A percentile compares a stretch with the other conserved stretches of the same genome.
These are phyloP conservation scores for Agelas oroides DNA, from an alignment of 37 sponge, comb jelly and placozoan genomes.

Conservation along the genomic window DNA sequence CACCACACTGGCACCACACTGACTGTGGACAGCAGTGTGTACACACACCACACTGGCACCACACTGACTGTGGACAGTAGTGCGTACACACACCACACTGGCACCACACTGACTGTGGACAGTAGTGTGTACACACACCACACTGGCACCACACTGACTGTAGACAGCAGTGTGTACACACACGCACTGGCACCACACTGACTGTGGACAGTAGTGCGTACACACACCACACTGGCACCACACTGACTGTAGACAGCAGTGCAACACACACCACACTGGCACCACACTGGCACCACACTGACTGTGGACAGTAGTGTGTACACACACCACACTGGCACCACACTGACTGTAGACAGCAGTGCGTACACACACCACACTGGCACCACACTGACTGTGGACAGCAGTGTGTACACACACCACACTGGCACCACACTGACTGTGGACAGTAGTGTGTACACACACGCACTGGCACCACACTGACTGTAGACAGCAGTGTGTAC, in stretches of 20 bases:
- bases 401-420: neutral
- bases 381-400: neutral
- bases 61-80: neutral
- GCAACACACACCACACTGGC: conserved; percentile 33
- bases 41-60: too few species aligned
- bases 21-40: too few species aligned
- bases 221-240: too few species aligned
- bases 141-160: neutral
- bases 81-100: neutral
- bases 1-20: neutral
- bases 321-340: neutral
- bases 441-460: too few species aligned
- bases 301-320: too few species aligned
- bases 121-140: too few species aligned
- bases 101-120: neutral
- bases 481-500: too few species aligned
- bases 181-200: neutral
- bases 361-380: too few species aligned
- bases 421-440: conserved; percentile 18
- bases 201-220: too few species aligned
- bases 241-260: neutral
- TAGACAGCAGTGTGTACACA: too few species aligned
- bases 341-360: too few species aligned
- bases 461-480: neutral
- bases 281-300: conserved; percentile 41